phyloP scores from a whole-genome alignment of 2,888 invertebrate species.

The Eristalinus sepulchralis region DNA sequence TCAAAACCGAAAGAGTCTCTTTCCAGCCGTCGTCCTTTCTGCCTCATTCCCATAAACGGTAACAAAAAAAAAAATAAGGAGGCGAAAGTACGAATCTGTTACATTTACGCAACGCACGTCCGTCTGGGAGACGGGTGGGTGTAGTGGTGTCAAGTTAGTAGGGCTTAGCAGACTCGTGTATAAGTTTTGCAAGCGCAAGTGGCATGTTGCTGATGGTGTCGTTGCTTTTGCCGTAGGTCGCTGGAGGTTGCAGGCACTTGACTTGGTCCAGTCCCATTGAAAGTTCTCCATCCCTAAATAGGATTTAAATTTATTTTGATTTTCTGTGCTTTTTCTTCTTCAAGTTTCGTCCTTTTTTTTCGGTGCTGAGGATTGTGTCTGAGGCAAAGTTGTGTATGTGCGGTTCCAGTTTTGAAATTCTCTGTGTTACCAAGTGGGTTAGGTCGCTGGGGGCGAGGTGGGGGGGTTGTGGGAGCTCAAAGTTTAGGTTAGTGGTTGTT shows the following conservation, averaged over 20 bases:
- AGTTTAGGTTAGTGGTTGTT: neutral
- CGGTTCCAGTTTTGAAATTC: slow-evolving; percentile 24
- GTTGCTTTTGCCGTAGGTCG: slow-evolving; percentile 21
- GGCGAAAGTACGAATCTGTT: neutral
- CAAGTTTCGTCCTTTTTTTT: neutral
- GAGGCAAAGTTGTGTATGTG: slow-evolving; percentile 24
- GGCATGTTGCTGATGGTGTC: neutral
- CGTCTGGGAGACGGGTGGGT: neutral
- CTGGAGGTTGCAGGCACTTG: slow-evolving; percentile 39
- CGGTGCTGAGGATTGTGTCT: slow-evolving; percentile 31
- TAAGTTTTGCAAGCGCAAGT: slow-evolving; percentile 32
- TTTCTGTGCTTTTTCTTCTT: neutral
- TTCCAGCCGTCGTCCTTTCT: neutral
- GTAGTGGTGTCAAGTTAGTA: neutral
- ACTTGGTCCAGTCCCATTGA: neutral
- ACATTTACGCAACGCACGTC: slow-evolving; percentile 19
- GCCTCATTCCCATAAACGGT: neutral
- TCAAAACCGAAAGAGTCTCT: slow-evolving; percentile 11
- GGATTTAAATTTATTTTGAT: slow-evolving; percentile 54
- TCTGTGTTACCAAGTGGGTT: neutral
- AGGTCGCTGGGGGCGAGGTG: no score
- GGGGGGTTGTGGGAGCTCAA: no score
- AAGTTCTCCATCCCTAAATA: slow-evolving; percentile 18
- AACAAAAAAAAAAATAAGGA: neutral
- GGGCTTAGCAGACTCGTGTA: neutral